Conservation (phyloP, 2,113 vertebrate species). For the Proterorhinus semilunaris region DNA sequence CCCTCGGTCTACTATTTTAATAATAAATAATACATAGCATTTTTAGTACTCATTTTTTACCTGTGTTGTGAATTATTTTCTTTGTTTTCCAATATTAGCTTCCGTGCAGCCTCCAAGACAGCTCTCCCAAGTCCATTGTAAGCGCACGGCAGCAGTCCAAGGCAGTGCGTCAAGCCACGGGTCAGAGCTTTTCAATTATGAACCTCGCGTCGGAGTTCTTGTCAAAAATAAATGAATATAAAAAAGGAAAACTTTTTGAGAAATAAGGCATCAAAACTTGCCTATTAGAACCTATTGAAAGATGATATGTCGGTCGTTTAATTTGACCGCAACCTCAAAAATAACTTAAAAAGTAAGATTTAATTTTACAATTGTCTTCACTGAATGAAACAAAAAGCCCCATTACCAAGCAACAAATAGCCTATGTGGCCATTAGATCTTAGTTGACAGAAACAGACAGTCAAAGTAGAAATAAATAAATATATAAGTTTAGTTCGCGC, state of each 20-base stretch:
- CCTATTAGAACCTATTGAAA: not conserved
- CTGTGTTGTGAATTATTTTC: conserved; percentile 32
- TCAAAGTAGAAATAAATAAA: not conserved
- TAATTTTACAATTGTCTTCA: not conserved
- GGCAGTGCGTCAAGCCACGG: conserved; percentile 49
- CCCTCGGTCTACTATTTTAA: too few species aligned
- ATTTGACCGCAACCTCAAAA: not conserved
- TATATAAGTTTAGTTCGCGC: conserved; percentile 29
- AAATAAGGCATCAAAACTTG: not conserved
- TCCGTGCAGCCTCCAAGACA: conserved; percentile 55
- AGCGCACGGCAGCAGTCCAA: conserved; percentile 33
- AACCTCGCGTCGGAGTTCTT: conserved; percentile 1
- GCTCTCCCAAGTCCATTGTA: conserved; percentile 66
- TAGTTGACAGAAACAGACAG: not conserved
- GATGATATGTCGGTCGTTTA: not conserved
- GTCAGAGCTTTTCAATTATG: conserved; percentile 39
- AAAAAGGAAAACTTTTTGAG: not conserved
- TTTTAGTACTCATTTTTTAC: conserved; percentile 38
- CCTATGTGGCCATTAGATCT: not conserved
- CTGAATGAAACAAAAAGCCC: not conserved
- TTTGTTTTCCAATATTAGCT: conserved; percentile 40
- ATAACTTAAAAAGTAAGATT: too few species aligned
- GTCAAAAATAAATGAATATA: not conserved
- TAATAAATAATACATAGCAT: too few species aligned
- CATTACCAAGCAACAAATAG: not conserved